Base-by-base conservation (phyloP, 2,113 vertebrate genomes). In the Tupaia chinensis region DNA sequence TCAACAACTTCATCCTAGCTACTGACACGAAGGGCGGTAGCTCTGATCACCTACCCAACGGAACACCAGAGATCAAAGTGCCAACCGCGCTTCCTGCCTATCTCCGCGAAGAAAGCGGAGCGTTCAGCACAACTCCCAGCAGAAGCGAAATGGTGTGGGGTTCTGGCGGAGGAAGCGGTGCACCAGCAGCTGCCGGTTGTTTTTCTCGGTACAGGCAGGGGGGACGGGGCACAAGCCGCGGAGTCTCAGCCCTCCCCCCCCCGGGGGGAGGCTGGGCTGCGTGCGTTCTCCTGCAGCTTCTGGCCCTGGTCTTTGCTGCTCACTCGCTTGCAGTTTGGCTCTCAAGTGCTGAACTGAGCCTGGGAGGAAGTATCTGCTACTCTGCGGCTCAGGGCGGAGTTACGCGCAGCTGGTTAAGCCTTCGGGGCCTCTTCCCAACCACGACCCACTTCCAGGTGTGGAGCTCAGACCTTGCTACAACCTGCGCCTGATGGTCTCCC, bases 1-100 rank as follows among this genome's bases (percentile, higher is more conserved):
- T 98, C 87, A 99, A 92, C 34, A 99, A 98, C 97, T 99, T 99
- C 99, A 99, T 99, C 95, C 99, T 97, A n/a, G 99, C 99, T 99
- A 97, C 99, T 99, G 95, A 99, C 99, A 0, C 98, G 98, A 87
- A 99, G 98, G 17, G 97, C 98, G 27, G 98, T 98, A n/a, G 97
- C 98, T 89, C 98, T 99, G 95, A 99, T 98, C 94, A 97, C 96
- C 70, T 99, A 99, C 23, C 98, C 98, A 99, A 99, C 78, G 99
- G 97, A 70, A 99, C 94, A 99, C 99, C 4, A 98, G 25, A 99
- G 95, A 32, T 98, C 98, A 88, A 99, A 98, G 58, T 99, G 99
- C 98, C 98, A 0, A 98, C 97, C 4, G 98, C 94, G 83, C 98
- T 99, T 92, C 99, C 99, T 89, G 99, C 99, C 96, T 99, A 99